Conservation (phyloP, 2,113 vertebrate genomes). For the Alexandromys fortis region DNA sequence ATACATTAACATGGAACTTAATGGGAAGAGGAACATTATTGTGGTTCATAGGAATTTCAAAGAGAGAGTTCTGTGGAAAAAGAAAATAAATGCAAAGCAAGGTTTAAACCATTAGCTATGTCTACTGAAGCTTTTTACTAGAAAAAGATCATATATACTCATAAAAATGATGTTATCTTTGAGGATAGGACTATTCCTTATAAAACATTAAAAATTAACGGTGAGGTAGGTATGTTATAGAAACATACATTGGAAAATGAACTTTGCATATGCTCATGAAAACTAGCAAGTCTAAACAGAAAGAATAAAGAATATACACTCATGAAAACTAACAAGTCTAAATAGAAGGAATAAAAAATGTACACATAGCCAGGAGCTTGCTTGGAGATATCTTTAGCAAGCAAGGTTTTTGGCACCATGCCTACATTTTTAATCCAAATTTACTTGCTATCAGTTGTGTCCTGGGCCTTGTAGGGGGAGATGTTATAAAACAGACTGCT, state of each 20-base stretch:
- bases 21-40: background rate
- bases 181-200: background rate
- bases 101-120: background rate
- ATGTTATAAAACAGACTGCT: background rate
- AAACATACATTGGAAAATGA: constrained; percentile 15
- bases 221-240: background rate
- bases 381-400: background rate
- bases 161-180: constrained; percentile 26
- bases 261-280: background rate
- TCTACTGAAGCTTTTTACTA: background rate
- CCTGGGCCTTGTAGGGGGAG: background rate
- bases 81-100: constrained; percentile 11
- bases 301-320: background rate
- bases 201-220: constrained; percentile 15
- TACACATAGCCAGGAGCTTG: background rate
- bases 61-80: constrained; percentile 22
- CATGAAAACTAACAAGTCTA: background rate
- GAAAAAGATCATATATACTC: background rate
- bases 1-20: constrained; percentile 16
- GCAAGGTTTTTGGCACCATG: background rate
- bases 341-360: background rate
- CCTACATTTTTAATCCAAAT: background rate
- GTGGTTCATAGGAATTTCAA: constrained; percentile 50
- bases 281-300: background rate
- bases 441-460: background rate